phyloP scores from a whole-genome alignment of 37 sponge, comb jelly and placozoan genomes.

The Lycopodina hypogea region DNA sequence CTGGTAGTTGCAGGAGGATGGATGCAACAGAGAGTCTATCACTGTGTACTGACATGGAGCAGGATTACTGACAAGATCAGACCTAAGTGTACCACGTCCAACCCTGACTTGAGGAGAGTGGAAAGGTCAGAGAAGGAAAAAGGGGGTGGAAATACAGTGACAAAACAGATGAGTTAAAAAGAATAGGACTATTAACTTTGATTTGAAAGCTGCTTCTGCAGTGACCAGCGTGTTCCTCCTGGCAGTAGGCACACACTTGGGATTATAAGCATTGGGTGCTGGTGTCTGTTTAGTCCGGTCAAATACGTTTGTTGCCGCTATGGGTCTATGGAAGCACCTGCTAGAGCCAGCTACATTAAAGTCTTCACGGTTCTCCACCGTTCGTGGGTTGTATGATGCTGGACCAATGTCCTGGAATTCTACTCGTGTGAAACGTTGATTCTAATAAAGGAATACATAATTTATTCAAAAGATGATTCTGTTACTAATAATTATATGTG shows the following conservation, averaged over 20 bases:
- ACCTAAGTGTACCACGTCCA: constrained; percentile 8
- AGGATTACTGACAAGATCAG: constrained; percentile 20
- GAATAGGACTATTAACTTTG: constrained; percentile 12
- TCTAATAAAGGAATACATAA: no score
- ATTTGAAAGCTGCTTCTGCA: constrained; percentile 62
- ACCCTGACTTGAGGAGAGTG: constrained; percentile 15
- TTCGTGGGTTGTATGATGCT: constrained; percentile 39
- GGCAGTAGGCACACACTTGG: background rate
- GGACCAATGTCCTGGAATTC: constrained; percentile 28
- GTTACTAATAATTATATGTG: no score
- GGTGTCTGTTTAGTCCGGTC: constrained; percentile 7
- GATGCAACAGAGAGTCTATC: constrained; percentile 49
- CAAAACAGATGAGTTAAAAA: no score
- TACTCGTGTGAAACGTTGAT: constrained; percentile 27
- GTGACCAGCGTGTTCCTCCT: constrained; percentile 12
- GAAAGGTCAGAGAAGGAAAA: no score
- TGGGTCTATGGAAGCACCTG: constrained; percentile 55
- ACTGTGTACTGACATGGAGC: constrained; percentile 75
- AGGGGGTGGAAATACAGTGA: background rate
- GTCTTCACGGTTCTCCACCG: constrained; percentile 3
- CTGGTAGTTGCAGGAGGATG: constrained; percentile 23
- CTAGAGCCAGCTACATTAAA: constrained; percentile 30
- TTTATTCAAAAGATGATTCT: no score
- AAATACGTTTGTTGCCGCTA: constrained; percentile 22
- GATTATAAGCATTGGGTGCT: constrained; percentile 66